Evolutionary conservation across 2,888 invertebrate genomes (phyloP).

Genomic region (Sminthurinus aureus): DNA sequence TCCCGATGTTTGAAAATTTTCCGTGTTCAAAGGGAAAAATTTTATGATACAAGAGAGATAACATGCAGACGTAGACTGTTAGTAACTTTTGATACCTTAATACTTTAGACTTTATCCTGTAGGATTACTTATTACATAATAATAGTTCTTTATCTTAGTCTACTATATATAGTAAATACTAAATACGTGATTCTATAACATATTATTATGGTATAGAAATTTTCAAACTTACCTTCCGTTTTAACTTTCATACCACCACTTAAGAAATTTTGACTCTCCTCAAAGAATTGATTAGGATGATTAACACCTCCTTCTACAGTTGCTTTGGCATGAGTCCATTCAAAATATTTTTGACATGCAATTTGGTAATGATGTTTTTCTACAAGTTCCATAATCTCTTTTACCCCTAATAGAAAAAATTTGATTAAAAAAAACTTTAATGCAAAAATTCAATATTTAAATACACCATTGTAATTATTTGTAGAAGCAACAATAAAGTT

Average conservation of each 20-base stretch:
- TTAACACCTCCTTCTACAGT: slow-evolving; percentile 74
- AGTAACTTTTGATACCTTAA: no score
- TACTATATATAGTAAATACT: not conserved
- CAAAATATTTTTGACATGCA: slow-evolving; percentile 89
- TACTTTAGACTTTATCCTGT: no score
- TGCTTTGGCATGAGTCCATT: slow-evolving; percentile 71
- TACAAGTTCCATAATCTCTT: slow-evolving; percentile 76
- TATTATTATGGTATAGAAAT: not conserved
- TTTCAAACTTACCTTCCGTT: slow-evolving; percentile 32
- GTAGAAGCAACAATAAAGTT: no score
- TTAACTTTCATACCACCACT: slow-evolving; percentile 46
- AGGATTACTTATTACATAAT: no score
- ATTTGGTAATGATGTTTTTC: slow-evolving; percentile 84
- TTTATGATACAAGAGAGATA: no score
- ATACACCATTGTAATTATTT: no score
- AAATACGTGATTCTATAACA: not conserved
- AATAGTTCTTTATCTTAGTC: no score
- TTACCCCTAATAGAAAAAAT: slow-evolving; percentile 67
- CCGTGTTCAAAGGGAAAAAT: no score
- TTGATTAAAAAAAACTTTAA: no score
- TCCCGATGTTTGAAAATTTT: no score
- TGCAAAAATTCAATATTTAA: no score
- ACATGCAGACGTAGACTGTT: no score
- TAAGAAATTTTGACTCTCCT: slow-evolving; percentile 74
- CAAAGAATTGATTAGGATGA: slow-evolving; percentile 93